Evolutionary conservation across 2,797 vertebrate species (phyloP).

Genomic region (Cirrhinus molitorella): DNA sequence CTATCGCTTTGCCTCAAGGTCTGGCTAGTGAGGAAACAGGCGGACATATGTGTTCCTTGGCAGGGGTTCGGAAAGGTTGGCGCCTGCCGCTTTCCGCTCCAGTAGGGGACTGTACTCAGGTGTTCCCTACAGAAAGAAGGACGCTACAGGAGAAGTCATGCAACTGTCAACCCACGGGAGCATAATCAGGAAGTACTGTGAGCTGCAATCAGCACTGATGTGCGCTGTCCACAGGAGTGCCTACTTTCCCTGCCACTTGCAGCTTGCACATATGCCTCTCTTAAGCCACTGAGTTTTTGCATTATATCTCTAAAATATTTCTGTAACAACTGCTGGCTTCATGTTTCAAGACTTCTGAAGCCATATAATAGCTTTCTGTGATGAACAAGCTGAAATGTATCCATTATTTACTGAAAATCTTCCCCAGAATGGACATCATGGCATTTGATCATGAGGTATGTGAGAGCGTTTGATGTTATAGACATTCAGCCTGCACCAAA

Average conservation of each 20-base stretch:
- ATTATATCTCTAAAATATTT: not conserved
- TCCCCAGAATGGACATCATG: not conserved
- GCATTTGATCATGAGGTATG: not conserved
- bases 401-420: not conserved
- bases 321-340: not conserved
- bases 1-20: conserved; percentile 45
- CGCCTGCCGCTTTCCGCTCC: conserved; percentile 65
- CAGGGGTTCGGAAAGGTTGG: conserved; percentile 71
- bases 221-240: conserved; percentile 73
- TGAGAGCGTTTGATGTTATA: not conserved
- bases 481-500: not conserved
- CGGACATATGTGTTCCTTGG: conserved; percentile 73
- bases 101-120: conserved; percentile 66
- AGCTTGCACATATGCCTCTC: conserved; percentile 72
- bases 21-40: conserved; percentile 64
- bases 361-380: not conserved
- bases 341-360: not conserved
- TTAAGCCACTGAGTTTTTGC: not conserved
- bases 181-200: conserved; percentile 76
- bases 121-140: conserved; percentile 58
- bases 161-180: conserved; percentile 71
- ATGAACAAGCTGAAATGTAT: not conserved
- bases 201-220: conserved; percentile 76
- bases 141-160: conserved; percentile 61
- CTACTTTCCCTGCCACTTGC: conserved; percentile 74